These are phyloP conservation scores for Anodontia alba DNA, from an alignment of 2,888 invertebrate genomes.

Conservation along the genomic window DNA sequence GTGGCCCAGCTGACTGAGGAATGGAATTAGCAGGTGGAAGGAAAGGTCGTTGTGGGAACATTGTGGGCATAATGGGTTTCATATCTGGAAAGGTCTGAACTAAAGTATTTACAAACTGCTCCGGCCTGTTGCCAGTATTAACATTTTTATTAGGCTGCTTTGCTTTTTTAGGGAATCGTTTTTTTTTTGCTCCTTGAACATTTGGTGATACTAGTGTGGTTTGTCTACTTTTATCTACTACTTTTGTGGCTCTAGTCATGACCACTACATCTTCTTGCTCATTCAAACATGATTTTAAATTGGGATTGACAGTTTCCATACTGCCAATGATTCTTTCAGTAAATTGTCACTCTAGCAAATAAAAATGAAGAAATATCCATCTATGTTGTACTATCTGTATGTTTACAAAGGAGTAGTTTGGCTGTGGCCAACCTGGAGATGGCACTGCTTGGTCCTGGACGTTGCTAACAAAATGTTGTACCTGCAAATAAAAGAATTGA, in stretches of 20 bases:
- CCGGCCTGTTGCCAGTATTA: background rate
- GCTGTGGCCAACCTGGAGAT: too few species aligned
- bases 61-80: background rate
- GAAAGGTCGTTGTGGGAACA: background rate
- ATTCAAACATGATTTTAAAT: background rate
- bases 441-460: too few species aligned
- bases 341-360: too few species aligned
- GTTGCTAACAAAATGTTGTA: too few species aligned
- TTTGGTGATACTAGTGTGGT: background rate
- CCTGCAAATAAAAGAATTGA: too few species aligned
- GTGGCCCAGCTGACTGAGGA: background rate
- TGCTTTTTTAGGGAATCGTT: background rate
- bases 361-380: too few species aligned
- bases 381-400: too few species aligned
- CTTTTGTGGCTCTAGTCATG: background rate
- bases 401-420: too few species aligned
- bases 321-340: too few species aligned
- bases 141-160: background rate
- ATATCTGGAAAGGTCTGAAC: background rate
- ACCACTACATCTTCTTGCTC: background rate
- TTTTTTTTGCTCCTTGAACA: background rate
- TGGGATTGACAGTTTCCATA: constrained; percentile 1
- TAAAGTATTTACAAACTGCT: background rate
- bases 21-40: background rate
- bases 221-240: constrained; percentile 11